Evolutionary conservation across 1,140 invertebrate species (phyloP).

Genomic region (Drosophila elegans): DNA sequence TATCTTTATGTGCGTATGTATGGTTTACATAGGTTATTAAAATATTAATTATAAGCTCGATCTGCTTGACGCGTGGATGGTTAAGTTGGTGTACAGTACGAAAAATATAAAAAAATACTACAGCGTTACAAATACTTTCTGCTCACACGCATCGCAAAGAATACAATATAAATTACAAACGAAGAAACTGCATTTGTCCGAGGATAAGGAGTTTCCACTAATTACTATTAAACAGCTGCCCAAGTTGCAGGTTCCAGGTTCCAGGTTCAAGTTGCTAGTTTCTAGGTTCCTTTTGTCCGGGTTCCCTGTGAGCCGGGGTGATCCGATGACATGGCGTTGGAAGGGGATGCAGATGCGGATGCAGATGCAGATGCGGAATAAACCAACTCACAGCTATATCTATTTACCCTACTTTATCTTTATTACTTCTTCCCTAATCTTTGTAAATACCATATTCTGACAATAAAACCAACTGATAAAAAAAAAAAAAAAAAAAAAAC

Average conservation of each 20-base stretch:
- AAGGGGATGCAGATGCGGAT: constrained; percentile 5
- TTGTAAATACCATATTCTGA: too few relatives aligned
- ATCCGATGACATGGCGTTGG: constrained; percentile 33
- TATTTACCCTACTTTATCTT: too few relatives aligned
- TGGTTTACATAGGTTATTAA: constrained; percentile 29
- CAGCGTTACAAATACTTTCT: constrained; percentile 49
- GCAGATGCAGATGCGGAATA: too few relatives aligned
- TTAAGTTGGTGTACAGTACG: constrained; percentile 39
- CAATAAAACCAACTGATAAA: too few relatives aligned
- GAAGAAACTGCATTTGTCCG: constrained; percentile 19
- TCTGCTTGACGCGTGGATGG: constrained; percentile 15
- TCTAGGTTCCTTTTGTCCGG: background rate
- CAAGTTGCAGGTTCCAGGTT: constrained; percentile 5
- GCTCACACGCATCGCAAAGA: constrained; percentile 35
- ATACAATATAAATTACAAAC: constrained; percentile 46
- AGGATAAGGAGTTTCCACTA: constrained; percentile 28
- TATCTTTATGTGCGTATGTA: constrained; percentile 21
- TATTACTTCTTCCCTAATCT: too few relatives aligned
- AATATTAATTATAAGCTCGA: constrained; percentile 31
- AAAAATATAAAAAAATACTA: constrained; percentile 54
- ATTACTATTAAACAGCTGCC: constrained; percentile 51
- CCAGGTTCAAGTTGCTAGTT: background rate
- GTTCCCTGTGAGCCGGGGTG: background rate
- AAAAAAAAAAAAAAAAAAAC: too few relatives aligned
- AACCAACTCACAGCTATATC: too few relatives aligned